Evolutionary conservation across 92 coral and sea anemone species (phyloP).

Genomic region (Phenganax marumi): DNA sequence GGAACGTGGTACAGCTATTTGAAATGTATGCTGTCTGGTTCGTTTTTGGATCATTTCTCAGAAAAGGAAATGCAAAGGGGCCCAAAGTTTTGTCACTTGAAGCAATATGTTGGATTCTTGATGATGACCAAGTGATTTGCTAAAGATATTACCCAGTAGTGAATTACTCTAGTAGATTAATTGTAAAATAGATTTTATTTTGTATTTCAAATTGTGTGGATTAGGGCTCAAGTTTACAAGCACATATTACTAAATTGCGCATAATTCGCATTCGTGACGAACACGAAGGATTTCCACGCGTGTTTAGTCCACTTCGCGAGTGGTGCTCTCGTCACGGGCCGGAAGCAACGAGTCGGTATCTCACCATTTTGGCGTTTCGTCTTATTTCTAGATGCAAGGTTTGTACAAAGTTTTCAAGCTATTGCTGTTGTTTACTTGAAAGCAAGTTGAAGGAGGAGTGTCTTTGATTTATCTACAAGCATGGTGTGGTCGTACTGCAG

Average conservation of each 20-base stretch:
- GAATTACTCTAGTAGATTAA: too few species aligned
- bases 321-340: constrained; percentile 36
- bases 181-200: too few species aligned
- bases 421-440: constrained; percentile 15
- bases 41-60: not conserved
- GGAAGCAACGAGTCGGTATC: constrained; percentile 47
- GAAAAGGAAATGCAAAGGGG: not conserved
- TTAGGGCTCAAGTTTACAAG: too few species aligned
- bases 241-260: not conserved
- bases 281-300: constrained; percentile 31
- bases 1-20: constrained; percentile 99
- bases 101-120: too few species aligned
- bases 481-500: constrained; percentile 5
- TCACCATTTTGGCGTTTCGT: constrained; percentile 40
- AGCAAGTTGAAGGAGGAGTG: not conserved
- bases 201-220: too few species aligned
- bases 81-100: too few species aligned
- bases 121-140: too few species aligned
- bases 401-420: constrained; percentile 10
- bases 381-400: constrained; percentile 32
- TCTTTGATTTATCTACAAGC: not conserved
- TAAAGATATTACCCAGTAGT: too few species aligned
- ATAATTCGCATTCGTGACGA: not conserved
- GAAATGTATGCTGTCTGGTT: not conserved
- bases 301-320: constrained; percentile 30